A percentile compares a stretch with the other conserved stretches of the same genome.
Evolutionary conservation across 1,140 invertebrate species (phyloP).

Genomic region (Drosophila pallidifrons): DNA sequence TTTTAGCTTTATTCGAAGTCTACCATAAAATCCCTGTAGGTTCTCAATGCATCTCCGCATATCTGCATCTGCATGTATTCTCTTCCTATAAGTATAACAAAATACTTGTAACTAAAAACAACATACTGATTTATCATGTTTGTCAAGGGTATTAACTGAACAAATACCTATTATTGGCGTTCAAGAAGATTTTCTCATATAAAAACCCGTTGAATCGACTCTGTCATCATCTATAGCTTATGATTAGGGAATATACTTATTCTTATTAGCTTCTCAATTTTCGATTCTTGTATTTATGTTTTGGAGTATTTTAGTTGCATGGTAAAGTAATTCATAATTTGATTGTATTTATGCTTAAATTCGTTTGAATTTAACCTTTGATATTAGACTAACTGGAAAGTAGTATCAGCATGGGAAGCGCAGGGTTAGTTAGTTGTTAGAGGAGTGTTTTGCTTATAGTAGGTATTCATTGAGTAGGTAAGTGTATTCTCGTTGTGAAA

Average conservation of each 20-base stretch:
- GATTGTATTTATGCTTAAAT: slow-evolving; percentile 83
- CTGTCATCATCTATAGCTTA: not conserved
- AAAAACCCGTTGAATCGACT: slow-evolving; percentile 42
- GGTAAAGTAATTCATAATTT: slow-evolving; percentile 78
- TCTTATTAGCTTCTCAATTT: slow-evolving; percentile 20
- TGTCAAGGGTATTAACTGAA: slow-evolving; percentile 31
- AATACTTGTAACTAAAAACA: slow-evolving; percentile 7
- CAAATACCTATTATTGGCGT: slow-evolving; percentile 26
- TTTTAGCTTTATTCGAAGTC: slow-evolving; percentile 64
- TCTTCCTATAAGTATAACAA: slow-evolving; percentile 23
- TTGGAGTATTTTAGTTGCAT: slow-evolving; percentile 65
- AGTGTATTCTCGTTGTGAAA: slow-evolving; percentile 21
- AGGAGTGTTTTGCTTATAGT: slow-evolving; percentile 36
- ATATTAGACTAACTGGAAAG: slow-evolving; percentile 67
- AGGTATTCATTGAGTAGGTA: slow-evolving; percentile 17
- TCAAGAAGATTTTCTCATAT: slow-evolving; percentile 41
- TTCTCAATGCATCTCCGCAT: slow-evolving; percentile 60
- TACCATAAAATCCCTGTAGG: slow-evolving; percentile 85
- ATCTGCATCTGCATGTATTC: slow-evolving; percentile 19
- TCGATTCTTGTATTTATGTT: slow-evolving; percentile 26
- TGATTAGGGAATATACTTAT: slow-evolving; percentile 15
- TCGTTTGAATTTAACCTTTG: slow-evolving; percentile 80
- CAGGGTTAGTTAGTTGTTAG: slow-evolving; percentile 46
- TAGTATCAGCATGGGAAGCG: slow-evolving; percentile 66
- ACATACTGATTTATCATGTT: not conserved